Evolutionary conservation across 2,797 vertebrate genomes (phyloP), one percentile per base, ranked within the genome.

Genomic region (Coendou prehensilis): DNA sequence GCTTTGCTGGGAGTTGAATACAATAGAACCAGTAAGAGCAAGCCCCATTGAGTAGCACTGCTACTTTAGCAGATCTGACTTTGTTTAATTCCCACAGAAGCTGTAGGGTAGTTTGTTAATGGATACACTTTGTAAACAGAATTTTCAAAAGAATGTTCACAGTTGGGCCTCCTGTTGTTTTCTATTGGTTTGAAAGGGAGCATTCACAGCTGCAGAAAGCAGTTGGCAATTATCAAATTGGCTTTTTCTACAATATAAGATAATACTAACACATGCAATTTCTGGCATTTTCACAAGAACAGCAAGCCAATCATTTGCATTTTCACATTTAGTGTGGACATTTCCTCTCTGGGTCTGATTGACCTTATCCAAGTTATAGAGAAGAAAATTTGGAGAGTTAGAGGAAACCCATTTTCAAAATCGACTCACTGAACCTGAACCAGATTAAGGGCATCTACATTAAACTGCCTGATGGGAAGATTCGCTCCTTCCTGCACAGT

Each of bases 301-400:
- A 96, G 47, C 26, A 87, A 97, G 95, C 94, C 11, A 52, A 30
- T 84, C 87, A 52, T 93, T 96, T 82, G 79, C 37, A 84, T 97
- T 97, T 96, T 91, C 83, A 96, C 75, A 84, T 97, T 89, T 97
- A 78, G 52, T 96, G 87, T 69, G 67, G 97, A 97, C 28, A 92
- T 97, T 98, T 98, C 76, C 37, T 97, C 97, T 97, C 85, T 91
- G 73, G 90, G 45, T 45, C 75, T 96, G 98, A 97, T 87, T 97
- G 96, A 93, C 30, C 7, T 97, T 76, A 95, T 64, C 45, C 52
- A 97, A 94, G 97, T 94, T 96, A 97, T 56, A 97, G 61, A 94
- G 82, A 96, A 97, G 47, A 15, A 54, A 93, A 97, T 56, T 26
- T 97, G 87, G 92, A 97, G 23, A 96, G 14, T 63, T 47, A 93